Percentiles rank a stretch among this genome's conserved stretches.
phyloP scores from a whole-genome alignment of 2,888 invertebrate species.

The Nasonovia ribisnigri region DNA sequence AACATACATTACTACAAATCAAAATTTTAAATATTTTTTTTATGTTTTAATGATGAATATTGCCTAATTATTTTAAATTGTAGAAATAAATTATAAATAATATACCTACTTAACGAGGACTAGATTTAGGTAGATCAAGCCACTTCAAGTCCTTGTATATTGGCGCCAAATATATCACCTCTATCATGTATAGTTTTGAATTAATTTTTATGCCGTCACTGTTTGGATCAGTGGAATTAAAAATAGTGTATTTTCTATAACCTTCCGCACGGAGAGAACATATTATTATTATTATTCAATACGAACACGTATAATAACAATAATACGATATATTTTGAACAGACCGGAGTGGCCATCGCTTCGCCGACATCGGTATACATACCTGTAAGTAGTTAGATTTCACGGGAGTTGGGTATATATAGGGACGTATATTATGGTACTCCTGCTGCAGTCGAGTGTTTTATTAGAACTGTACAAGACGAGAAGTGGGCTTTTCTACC shows the following conservation, averaged over 20 bases:
- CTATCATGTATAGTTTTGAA: background rate
- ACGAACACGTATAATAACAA: background rate
- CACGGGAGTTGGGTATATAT: background rate
- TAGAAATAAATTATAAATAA: background rate
- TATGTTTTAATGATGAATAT: too few species aligned
- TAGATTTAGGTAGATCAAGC: background rate
- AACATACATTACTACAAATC: too few species aligned
- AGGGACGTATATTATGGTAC: background rate
- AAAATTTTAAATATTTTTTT: too few species aligned
- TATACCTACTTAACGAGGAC: background rate
- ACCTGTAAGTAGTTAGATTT: background rate
- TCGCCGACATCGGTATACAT: background rate
- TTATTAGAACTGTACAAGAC: background rate
- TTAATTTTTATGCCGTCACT: background rate
- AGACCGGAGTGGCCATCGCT: background rate
- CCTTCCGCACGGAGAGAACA: background rate
- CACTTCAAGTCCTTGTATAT: background rate
- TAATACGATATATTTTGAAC: background rate
- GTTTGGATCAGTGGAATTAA: background rate
- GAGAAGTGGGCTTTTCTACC: background rate
- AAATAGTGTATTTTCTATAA: background rate
- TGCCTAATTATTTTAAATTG: background rate
- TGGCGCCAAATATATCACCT: background rate
- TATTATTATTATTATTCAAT: background rate
- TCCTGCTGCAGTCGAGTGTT: constrained; percentile 45